Percentiles rank a stretch among this genome's conserved stretches.
Conservation (phyloP, 2,113 vertebrate species). For the Xiphorhynchus elegans region DNA sequence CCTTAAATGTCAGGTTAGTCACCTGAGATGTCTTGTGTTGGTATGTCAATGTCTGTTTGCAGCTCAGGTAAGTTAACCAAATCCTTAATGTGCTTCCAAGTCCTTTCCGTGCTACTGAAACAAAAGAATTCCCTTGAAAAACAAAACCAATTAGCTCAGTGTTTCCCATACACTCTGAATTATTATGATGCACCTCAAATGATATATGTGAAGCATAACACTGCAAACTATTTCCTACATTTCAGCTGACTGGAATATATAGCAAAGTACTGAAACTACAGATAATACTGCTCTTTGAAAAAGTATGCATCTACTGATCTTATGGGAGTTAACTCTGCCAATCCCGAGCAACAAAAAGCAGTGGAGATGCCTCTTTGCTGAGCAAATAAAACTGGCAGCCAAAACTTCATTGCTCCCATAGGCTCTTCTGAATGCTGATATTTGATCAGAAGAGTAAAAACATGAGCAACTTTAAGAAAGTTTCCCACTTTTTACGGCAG, state of each 20-base stretch:
- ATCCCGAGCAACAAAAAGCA: not conserved
- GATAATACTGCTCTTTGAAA: not conserved
- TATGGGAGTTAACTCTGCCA: not conserved
- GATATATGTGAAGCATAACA: not conserved
- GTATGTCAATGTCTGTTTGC: not conserved
- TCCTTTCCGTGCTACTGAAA: not conserved
- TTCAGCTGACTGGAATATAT: not conserved
- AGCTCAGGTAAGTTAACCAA: not conserved
- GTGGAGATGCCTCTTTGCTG: conserved; percentile 16
- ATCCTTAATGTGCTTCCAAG: not conserved
- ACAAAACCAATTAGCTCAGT: not conserved
- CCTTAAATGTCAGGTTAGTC: not conserved
- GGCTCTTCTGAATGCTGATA: not conserved
- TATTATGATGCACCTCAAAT: not conserved
- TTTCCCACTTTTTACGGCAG: not conserved
- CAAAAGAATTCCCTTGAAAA: not conserved
- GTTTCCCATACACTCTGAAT: not conserved
- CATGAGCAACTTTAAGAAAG: not conserved
- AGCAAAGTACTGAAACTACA: not conserved
- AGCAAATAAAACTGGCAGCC: conserved; percentile 35
- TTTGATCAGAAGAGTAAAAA: conserved; percentile 5
- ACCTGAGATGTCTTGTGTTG: not conserved
- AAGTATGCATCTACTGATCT: not conserved
- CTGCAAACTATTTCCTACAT: not conserved
- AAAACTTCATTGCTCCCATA: not conserved